Evolutionary conservation across 2,797 vertebrate genomes (phyloP), one percentile per base, ranked within the genome.

Genomic region (Odontamblyopus rebecca): DNA sequence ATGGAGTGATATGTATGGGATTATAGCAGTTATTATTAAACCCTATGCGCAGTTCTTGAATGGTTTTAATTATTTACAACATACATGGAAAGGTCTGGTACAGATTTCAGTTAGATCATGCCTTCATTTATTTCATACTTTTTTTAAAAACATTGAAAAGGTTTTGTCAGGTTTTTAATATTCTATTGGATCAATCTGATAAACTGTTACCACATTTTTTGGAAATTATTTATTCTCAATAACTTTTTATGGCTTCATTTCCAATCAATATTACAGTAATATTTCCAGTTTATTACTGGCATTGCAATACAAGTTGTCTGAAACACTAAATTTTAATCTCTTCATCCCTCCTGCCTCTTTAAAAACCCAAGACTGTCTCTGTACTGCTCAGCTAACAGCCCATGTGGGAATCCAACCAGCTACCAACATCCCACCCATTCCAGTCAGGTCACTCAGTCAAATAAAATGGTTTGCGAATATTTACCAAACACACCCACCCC

Each of bases 401-500:
- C 66, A 30, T 59, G 61, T 85, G 79, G 80, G 82, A 83, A 80
- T 87, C 79, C 5, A 70, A 48, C 63, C 63, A 82, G 89, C 29
- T 79, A 66, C 38, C 76, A 78, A 85, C 83, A 84, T 73, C 64
- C 73, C 76, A 76, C 69, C 71, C 44, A 50, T 80, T 77, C 72
- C 0, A 0, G 72, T 74, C 64, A 67, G 75, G 68, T 82, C 73
- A 65, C 70, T 69, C 59, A 59, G 70, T 74, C 79, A 67, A 72
- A 83, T 84, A 80, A 87, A 85, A 57, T 62, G 66, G 44, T 84
- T 83, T 76, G 48, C 77, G 32, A 85, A 73, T 78, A 73, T 86
- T 88, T 81, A 82, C 71, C 65, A 79, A 81, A 80, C 66, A 70
- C 13, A 62, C 69, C 76, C 76, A 71, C 30, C 83, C 82, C 63